Base-by-base conservation (phyloP, 1,140 invertebrate genomes). In the Proales similis region DNA sequence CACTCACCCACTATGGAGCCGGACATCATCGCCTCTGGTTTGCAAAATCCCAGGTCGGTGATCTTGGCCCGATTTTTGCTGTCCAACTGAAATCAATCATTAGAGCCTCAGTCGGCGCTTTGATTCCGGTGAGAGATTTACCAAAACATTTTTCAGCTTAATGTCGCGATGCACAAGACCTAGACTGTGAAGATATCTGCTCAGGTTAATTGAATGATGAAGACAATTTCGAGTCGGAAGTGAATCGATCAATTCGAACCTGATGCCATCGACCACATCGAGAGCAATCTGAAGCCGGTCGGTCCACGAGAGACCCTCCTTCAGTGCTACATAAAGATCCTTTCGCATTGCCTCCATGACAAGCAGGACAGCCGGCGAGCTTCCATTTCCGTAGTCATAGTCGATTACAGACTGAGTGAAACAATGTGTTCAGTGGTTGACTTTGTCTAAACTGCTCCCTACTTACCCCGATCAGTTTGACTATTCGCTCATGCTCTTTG, bases 11-110 rank as follows among this genome's bases (percentile, higher is more conserved):
- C 76, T 49, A 77, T 72, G 48, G 71, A 74, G 2, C 79, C 87
- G 3, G 85, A 88, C 81, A 91, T 87, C 82, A 91, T 88, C 0
- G 87, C 86, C 74, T 86, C 87, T 0, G 87, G 86, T 67, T 90
- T 88, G 70, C 88, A 91, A 76, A 92, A 92, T 1, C 88, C 88
- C 4, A 91, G 80, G 77, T 91, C 88, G 0, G 87, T 88, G 22
- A 91, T 77, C 71, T 88, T 87, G 0, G 85, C 88, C 29, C 87
- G 79, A 68, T 85, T 82, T 4, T 81, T 71, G 4, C 72, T 73
- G 72, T 90, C 87, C 63, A 91, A 69, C 79, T 82, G 67, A 11
- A 72, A 24, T 26, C 19, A 46, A 64, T 6, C 32, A 19, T 38
- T 11, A 11, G 26, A 24, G 12, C 33, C 60, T 43, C 32, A 36